Conservation (phyloP, 2,113 vertebrate genomes). For the Laticauda laticaudata region DNA sequence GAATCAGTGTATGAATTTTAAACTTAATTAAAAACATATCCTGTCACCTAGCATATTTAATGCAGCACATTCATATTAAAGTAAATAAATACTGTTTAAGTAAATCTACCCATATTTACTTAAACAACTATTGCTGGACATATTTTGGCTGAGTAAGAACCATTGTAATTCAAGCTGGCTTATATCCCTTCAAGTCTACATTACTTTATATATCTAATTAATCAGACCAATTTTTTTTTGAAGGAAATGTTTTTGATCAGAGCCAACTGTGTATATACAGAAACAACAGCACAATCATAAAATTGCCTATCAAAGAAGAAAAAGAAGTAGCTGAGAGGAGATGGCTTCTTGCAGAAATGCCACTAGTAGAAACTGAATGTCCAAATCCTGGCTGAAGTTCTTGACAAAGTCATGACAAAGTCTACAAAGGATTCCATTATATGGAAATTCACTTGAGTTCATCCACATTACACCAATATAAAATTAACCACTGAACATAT, state of each 20-base stretch:
- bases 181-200: conserved; percentile 37
- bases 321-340: not conserved
- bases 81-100: not conserved
- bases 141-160: conserved; percentile 22
- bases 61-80: not conserved
- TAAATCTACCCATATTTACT: not conserved
- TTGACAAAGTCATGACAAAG: conserved; percentile 4
- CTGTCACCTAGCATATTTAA: not conserved
- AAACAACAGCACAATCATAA: conserved; percentile 20
- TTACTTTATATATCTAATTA: conserved; percentile 24
- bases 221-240: conserved; percentile 25
- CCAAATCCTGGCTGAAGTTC: not conserved
- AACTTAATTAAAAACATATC: not conserved
- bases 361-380: conserved; percentile 4
- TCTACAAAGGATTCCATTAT: conserved; percentile 61
- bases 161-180: conserved; percentile 18
- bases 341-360: not conserved
- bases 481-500: conserved; percentile 60
- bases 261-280: not conserved
- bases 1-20: not conserved
- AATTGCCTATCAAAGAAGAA: not conserved
- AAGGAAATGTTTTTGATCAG: conserved; percentile 8
- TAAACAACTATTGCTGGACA: not conserved
- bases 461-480: conserved; percentile 51
- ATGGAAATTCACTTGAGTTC: conserved; percentile 60